Base-by-base conservation (phyloP, 1,140 invertebrate species). In the Drosophila sucinea region DNA sequence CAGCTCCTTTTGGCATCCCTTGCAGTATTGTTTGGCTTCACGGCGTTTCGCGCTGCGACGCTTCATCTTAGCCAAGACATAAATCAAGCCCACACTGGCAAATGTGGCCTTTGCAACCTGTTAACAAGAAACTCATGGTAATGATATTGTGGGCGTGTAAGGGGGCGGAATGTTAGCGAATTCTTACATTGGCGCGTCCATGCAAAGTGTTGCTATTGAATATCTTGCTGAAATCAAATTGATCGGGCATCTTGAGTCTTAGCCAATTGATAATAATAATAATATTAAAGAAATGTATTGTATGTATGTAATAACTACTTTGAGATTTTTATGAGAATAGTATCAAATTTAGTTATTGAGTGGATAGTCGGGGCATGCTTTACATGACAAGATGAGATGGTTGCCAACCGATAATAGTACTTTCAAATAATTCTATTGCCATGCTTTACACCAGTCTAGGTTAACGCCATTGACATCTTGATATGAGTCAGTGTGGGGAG, bases 81-180 rank as follows among this genome's bases (percentile, higher is more conserved):
- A 86, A 32, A 82, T 35, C 7, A 87, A 11, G 1, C 82, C 83
- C 72, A 87, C 60, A 0, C 76, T 73, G 3, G 73, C 72, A 70
- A 76, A 77, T 5, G 82, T 86, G 76, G 83, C 83, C 76, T 86
- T 86, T 57, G 82, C 76, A 94, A 98, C 97, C 93, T 96, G 95
- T 93, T 29, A 10, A 2, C 3, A n/a, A 11, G 5, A 25, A 6
- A 35, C 3, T 35, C 2, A 8, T 1, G 4, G 0, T 6, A n/a
- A 29, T 11, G 0, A 23, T 27, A 33, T 40, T 25, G n/a, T 17
- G 17, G 17, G 17, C 17, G 17, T 17, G 17, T 17, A 17, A 17
- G 17, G 17, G 17, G 17, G 17, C 17, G 17, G 17, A 17, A 17
- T 17, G 5, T 5, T 60, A 60, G n/a, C 4, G 7, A 6, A 2